Base-by-base conservation (phyloP, 2,113 vertebrate genomes). In the Poeciliopsis retropinna region DNA sequence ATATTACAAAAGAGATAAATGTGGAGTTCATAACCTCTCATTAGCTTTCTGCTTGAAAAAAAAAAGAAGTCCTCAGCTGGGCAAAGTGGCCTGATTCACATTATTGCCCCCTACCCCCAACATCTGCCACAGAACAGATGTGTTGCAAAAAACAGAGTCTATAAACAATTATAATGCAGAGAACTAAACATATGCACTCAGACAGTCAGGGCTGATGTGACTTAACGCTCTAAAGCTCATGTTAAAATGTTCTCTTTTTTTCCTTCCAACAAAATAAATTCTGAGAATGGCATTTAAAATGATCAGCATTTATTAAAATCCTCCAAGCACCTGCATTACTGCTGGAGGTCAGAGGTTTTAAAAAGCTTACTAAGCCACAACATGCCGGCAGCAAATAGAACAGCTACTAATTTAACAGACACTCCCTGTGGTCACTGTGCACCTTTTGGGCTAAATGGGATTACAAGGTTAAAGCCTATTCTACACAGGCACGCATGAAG, bases 361-460 rank as follows among this genome's bases (percentile, higher is more conserved):
- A 67, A 69, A 69, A 41, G 41, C 61, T 75, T 28, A 8, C 14
- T 72, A 77, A 85, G 69, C 68, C 32, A 30, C 62, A 60, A 60
- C 14, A 28, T 0, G 7, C 34, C 39, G 54, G 39, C 68, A 74
- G 63, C 54, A 66, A 73, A 72, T 70, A 30, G 69, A 60, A 64
- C 60, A 15, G 60, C 47, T 68, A 51, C n/a, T n/a, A 27, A 54
- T 30, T 61, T 85, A 77, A 89, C 70, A 61, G 78, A 74, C 61
- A 81, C 64, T 70, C 70, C 37, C 12, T 28, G 19, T 11, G 30
- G 60, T 76, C 75, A 65, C 64, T 64, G 64, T 60, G 68, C 60
- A 80, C 63, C 80, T 83, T 84, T 78, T 54, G 84, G 85, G 60
- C 68, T 73, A 84, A 92, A 89, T 84, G 72, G 73, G 90, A 88